Conservation (phyloP, 2,113 vertebrate genomes). For the Peromyscus leucopus region DNA sequence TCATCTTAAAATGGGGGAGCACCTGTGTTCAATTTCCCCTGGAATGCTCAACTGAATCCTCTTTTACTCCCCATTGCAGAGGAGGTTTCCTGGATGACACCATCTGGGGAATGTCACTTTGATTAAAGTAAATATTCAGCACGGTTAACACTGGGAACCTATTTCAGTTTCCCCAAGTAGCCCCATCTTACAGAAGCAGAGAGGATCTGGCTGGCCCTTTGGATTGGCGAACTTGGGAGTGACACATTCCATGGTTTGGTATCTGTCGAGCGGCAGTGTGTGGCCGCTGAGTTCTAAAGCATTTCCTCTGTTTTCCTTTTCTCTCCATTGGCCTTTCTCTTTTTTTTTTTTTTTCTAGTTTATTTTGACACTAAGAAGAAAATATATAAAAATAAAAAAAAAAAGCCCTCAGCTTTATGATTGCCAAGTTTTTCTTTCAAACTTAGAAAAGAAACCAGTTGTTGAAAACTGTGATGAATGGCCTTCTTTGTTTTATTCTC, state of each 20-base stretch:
- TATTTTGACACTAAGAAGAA: slow-evolving; percentile 77
- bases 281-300: slow-evolving; percentile 53
- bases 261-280: slow-evolving; percentile 59
- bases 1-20: slow-evolving; percentile 56
- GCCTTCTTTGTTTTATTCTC: slow-evolving; percentile 73
- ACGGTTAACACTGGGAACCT: slow-evolving; percentile 62
- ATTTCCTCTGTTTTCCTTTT: slow-evolving; percentile 73
- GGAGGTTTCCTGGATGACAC: slow-evolving; percentile 78
- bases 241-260: not conserved
- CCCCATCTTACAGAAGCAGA: slow-evolving; percentile 61
- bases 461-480: slow-evolving; percentile 75
- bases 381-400: slow-evolving; percentile 74
- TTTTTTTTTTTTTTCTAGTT: slow-evolving; percentile 20
- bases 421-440: slow-evolving; percentile 72
- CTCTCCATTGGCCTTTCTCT: slow-evolving; percentile 69
- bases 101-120: slow-evolving; percentile 81
- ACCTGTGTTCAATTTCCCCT: slow-evolving; percentile 77
- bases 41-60: slow-evolving; percentile 70
- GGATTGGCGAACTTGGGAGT: slow-evolving; percentile 48
- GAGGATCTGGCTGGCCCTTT: slow-evolving; percentile 33
- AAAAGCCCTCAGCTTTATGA: slow-evolving; percentile 50
- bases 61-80: slow-evolving; percentile 50
- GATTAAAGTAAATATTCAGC: slow-evolving; percentile 80
- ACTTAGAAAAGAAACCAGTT: slow-evolving; percentile 66
- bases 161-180: slow-evolving; percentile 58